Base-by-base conservation (phyloP, 2,888 invertebrate genomes). In the Drosophila nr. perissopoda region DNA sequence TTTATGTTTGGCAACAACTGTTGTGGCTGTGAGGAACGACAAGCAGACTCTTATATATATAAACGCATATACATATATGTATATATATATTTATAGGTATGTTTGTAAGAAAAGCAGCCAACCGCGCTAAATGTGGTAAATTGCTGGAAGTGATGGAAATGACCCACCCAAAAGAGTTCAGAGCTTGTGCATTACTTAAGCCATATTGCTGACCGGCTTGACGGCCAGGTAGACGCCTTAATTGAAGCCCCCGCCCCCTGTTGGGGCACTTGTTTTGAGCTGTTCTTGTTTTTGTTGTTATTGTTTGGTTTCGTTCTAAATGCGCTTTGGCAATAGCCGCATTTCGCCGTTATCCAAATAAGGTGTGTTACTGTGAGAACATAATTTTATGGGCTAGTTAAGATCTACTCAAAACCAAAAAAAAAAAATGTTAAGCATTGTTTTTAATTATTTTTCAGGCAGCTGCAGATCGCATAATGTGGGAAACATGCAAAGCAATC, bases 141-240 rank as follows among this genome's bases (percentile, higher is more conserved):
- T 73, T 76, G 64, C 61, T 45, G 59, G 48, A 54, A 54, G 54
- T 54, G 34, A 10, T 76, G 72, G 40, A 53, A 42, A 72, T 86
- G 88, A 90, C 87, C 87, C 86, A 79, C 83, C 90, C 88, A 82
- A 76, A 66, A 78, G 78, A 80, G 85, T 84, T 85, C 82, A 82
- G 69, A 58, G 62, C 53, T 61, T 56, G 87, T 87, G 87, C 82
- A 87, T 76, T 89, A 78, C 81, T 53, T 53, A 18, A 3, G 13
- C 27, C 25, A 49, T 49, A 18, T 10, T 5, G 34, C 13, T 38
- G 25, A 4, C 48, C 68, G 66, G 65, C 82, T 83, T 74, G 86
- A 83, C 76, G 84, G 84, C 33, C 87, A 82, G 83, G 79, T 83
- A 86, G 78, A 80, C 75, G 79, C 72, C 86, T 85, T 88, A 85